Evolutionary conservation across 1,140 invertebrate species (phyloP).

Genomic region (Marisa cornuarietis): DNA sequence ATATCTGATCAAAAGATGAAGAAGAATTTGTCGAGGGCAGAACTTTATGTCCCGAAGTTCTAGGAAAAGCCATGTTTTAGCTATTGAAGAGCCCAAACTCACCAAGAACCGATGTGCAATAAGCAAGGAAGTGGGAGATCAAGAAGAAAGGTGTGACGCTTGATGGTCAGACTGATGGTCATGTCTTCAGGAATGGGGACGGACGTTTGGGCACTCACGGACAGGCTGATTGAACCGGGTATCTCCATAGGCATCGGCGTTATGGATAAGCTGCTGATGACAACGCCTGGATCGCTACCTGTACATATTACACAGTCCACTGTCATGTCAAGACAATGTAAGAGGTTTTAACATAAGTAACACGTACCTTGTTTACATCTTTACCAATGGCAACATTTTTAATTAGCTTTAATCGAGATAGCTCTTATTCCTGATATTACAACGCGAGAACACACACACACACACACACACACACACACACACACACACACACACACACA

Average conservation of each 20-base stretch:
- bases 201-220: constrained; percentile 16
- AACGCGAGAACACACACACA: neutral
- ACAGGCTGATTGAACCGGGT: constrained; percentile 30
- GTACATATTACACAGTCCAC: neutral
- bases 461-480: neutral
- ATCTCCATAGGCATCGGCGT: constrained; percentile 33
- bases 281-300: constrained; percentile 17
- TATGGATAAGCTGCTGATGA: constrained; percentile 16
- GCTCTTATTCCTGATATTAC: no score
- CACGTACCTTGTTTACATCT: no score
- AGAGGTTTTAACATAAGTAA: no score
- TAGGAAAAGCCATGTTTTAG: no score
- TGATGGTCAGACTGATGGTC: constrained; percentile 18
- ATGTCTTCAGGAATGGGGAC: neutral
- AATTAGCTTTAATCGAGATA: no score
- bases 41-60: no score
- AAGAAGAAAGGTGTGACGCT: constrained; percentile 31
- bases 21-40: no score
- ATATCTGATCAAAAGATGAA: no score
- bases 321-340: no score
- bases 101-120: constrained; percentile 37
- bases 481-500: neutral
- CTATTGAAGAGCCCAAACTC: neutral
- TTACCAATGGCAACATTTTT: no score
- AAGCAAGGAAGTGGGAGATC: constrained; percentile 36